A percentile compares a stretch with the other conserved stretches of the same genome.
These are phyloP conservation scores for Lepilemur septentrionalis DNA, from an alignment of 2,797 vertebrate species.

Conservation along the genomic window DNA sequence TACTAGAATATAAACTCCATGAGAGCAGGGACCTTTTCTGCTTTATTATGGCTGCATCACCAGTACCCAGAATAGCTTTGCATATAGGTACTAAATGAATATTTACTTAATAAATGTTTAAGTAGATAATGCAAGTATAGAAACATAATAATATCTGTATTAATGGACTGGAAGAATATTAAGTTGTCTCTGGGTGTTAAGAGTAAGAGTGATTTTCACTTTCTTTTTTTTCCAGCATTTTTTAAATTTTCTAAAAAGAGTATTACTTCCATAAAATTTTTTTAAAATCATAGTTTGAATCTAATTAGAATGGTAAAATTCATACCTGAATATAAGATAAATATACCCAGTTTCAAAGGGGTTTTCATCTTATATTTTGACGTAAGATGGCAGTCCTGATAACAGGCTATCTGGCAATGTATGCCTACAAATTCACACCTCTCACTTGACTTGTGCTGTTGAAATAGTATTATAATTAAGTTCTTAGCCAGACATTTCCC, in stretches of 20 bases:
- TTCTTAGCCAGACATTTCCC: background rate
- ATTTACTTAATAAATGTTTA: conserved; percentile 14
- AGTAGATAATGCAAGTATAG: background rate
- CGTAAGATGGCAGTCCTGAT: background rate
- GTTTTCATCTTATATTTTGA: background rate
- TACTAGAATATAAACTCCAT: background rate
- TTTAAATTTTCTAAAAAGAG: conserved; percentile 2
- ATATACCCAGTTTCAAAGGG: background rate
- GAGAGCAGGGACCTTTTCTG: background rate
- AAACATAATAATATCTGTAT: background rate
- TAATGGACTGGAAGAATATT: background rate
- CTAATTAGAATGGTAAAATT: conserved; percentile 4
- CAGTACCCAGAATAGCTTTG: background rate
- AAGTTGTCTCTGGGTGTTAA: background rate
- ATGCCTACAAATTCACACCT: background rate
- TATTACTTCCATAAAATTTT: background rate
- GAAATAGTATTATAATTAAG: background rate
- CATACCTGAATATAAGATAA: background rate
- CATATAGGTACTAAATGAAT: background rate
- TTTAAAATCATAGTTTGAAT: background rate
- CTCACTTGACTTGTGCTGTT: background rate
- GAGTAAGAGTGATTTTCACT: background rate
- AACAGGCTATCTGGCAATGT: background rate
- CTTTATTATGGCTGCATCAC: background rate
- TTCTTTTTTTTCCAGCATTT: background rate